Evolutionary conservation across 2,888 invertebrate genomes (phyloP), one percentile per base, ranked within the genome.

Genomic region (Clusia tigrina): DNA sequence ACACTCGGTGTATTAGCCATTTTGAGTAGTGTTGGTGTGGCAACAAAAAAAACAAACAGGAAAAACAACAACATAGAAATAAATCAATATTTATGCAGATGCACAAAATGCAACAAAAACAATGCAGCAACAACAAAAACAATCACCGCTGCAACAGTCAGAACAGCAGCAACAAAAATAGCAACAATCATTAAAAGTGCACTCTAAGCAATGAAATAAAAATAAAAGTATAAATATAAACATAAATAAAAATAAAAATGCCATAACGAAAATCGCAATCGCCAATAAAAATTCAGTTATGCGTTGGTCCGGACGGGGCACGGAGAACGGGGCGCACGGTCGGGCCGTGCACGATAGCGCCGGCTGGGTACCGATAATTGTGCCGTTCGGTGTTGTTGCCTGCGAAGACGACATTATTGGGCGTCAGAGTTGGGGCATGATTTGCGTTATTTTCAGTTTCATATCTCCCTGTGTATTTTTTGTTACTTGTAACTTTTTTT

Each of bases 71-170:
- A 25, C 17, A 26, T n/a, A 10, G 2, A 25, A 25, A 48, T 25
- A 22, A n/a, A 25, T 22, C 37, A 38, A 59, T 52, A 53, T 42
- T 42, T 42, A 55, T 54, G 24, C 17, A 42, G 42, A 38, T 54
- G 60, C 54, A 42, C 42, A 37, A 17, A 20, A 59, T 38, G n/a
- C 58, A 32, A 53, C 53, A 59, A 15, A 37, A 38, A 25, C 59
- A 59, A 24, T n/a, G n/a, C 38, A 24, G 26, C 48, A 58, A 20
- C 58, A 26, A 25, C 48, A 58, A 24, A 18, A 51, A 42, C 32
- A 51, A 51, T 32, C n/a, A n/a, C n/a, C n/a, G n/a, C n/a, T n/a
- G n/a, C n/a, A n/a, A n/a, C n/a, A 22, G 3, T 12, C 25, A 25
- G n/a, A 58, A n/a, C n/a, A n/a, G 15, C 24, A 53, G 9, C 53